Evolutionary conservation across 2,113 vertebrate genomes (phyloP), one percentile per base, ranked within the genome.

Genomic region (Salvelinus fontinalis): DNA sequence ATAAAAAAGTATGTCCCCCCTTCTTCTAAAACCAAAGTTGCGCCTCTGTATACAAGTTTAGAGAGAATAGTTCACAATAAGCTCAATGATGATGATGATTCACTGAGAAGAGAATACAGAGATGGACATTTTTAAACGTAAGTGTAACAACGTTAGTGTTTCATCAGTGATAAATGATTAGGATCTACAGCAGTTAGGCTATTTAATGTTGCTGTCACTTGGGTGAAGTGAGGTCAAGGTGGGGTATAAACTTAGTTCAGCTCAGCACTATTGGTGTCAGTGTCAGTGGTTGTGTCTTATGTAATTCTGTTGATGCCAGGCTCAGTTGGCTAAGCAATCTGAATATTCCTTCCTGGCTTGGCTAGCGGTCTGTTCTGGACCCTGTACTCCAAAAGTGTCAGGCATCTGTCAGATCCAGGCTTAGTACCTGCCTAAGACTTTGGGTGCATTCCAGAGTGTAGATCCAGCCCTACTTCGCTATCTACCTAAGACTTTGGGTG

Each of bases 101-200:
- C 78, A 81, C 81, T 77, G 54, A 67, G 73, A 77, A 70, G 66
- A 79, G 76, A 74, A 85, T 49, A 69, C 75, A 66, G 74, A 86
- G 74, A 75, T 51, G 31, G 73, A 80, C 76, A 16, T 18, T 54
- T 51, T 78, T 8, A 20, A 64, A 60, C 44, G 20, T 79, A 22
- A 77, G 13, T 78, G 67, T 66, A 70, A 72, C 8, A 5, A 54
- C 16, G 4, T 14, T 18, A 73, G 76, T 62, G 49, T 66, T 71
- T 79, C 22, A 51, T 71, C 64, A 51, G 71, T 70, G 68, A 34
- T 71, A 75, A 29, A 26, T 65, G 20, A 39, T 44, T 13, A 69
- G 67, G 24, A 73, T 68, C 73, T 70, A 48, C 48, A 39, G n/a
- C 2, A 26, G 51, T 54, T 54, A 54, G 16, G 34, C 62, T 70